Base-by-base conservation (phyloP, 2,888 invertebrate species). In the Euzophera pinguis region DNA sequence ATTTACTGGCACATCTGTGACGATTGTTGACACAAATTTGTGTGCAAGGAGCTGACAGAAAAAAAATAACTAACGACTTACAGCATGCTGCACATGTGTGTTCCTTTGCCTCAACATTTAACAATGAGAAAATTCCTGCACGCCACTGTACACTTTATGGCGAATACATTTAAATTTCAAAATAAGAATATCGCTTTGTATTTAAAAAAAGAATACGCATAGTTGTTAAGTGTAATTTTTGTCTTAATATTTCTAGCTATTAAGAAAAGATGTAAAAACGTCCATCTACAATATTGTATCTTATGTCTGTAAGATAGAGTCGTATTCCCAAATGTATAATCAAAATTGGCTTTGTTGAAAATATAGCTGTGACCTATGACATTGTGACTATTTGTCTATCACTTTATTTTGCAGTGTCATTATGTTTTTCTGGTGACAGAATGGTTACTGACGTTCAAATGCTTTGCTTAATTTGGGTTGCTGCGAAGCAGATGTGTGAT, bases 21-120 rank as follows among this genome's bases (percentile, higher is more conserved):
- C 76, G 74, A 79, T 80, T 84, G 85, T 85, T 86, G 85, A 85
- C 85, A 84, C 70, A 65, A 66, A 73, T 71, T 71, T 78, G 69
- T 75, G 74, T 75, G 71, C 62, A 72, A 75, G 69, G 64, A 72
- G 67, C 64, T 65, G 58, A 65, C 64, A 64, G 69, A 78, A 81
- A 84, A 81, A 81, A 75, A 64, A 65, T 73, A 78, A 79, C 74
- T 75, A 81, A 84, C 77, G 82, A 82, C 79, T 69, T 64, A 69
- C 78, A 73, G 64, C 73, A 74, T 71, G 69, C 74, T 64, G 73
- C 73, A 81, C 86, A 85, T 78, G 82, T 84, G 84, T 68, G 78
- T 78, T 80, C 79, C 73, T 63, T 67, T 55, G 74, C 64, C 66
- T 80, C 74, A 75, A 78, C 71, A 60, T 58, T 65, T 62, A 55